Conservation (phyloP, 2,113 vertebrate genomes). For the Mus spicilegus region DNA sequence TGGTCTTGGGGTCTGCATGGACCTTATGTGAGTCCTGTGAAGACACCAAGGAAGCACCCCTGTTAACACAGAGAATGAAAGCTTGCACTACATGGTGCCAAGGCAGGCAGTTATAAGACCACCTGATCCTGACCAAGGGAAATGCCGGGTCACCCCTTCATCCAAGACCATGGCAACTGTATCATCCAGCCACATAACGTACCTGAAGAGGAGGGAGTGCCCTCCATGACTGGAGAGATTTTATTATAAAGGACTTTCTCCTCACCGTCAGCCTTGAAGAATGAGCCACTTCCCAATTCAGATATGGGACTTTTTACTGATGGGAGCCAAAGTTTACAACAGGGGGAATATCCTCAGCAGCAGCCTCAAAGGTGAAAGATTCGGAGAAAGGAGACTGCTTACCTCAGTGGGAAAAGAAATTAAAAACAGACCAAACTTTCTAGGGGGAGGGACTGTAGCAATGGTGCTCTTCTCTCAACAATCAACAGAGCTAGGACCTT, state of each 20-base stretch:
- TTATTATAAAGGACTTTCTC: background rate
- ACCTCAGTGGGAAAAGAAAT: too few relatives aligned
- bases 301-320: background rate
- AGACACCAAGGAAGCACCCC: background rate
- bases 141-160: background rate
- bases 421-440: background rate
- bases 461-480: background rate
- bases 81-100: background rate
- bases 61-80: background rate
- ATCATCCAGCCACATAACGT: background rate
- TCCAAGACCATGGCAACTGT: background rate
- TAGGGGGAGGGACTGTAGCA: background rate
- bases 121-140: background rate
- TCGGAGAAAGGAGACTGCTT: background rate
- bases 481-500: slow-evolving; percentile 81
- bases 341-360: background rate
- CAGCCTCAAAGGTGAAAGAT: background rate
- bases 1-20: background rate
- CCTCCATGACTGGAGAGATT: background rate
- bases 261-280: background rate
- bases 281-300: background rate
- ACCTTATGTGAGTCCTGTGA: background rate
- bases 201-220: background rate
- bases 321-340: background rate
- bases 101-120: background rate